These are phyloP conservation scores for Eospalax fontanierii DNA, from an alignment of 2,797 vertebrate genomes.

Conservation along the genomic window DNA sequence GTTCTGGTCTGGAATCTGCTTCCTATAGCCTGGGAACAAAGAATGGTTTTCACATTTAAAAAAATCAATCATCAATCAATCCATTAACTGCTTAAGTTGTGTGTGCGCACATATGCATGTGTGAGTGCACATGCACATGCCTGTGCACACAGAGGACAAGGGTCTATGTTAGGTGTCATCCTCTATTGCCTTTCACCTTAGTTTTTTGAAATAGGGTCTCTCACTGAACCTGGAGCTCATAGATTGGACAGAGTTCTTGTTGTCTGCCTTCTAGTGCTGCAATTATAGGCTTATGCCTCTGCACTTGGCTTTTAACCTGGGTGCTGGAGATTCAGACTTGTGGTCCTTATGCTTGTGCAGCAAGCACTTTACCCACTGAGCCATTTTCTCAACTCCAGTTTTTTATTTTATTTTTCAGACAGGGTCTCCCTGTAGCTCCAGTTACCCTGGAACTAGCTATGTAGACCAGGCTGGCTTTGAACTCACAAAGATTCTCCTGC, in stretches of 20 bases:
- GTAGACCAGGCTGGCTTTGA: too few relatives aligned
- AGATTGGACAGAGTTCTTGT: too few relatives aligned
- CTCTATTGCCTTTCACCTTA: background rate
- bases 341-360: background rate
- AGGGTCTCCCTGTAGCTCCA: too few relatives aligned
- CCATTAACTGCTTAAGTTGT: background rate
- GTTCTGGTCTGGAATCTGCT: background rate
- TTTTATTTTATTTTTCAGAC: too few relatives aligned
- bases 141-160: background rate
- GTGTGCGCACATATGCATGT: background rate
- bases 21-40: slow-evolving; percentile 8
- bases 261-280: background rate
- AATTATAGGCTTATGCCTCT: background rate
- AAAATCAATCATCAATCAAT: background rate
- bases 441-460: too few relatives aligned
- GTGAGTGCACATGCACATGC: background rate
- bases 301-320: background rate
- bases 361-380: background rate
- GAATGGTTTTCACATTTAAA: background rate
- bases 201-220: background rate
- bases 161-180: background rate
- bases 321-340: background rate
- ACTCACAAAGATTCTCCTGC: too few relatives aligned
- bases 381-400: background rate
- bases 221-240: background rate